Conservation (phyloP, 2,888 invertebrate genomes). For the Epinotia bilunana region DNA sequence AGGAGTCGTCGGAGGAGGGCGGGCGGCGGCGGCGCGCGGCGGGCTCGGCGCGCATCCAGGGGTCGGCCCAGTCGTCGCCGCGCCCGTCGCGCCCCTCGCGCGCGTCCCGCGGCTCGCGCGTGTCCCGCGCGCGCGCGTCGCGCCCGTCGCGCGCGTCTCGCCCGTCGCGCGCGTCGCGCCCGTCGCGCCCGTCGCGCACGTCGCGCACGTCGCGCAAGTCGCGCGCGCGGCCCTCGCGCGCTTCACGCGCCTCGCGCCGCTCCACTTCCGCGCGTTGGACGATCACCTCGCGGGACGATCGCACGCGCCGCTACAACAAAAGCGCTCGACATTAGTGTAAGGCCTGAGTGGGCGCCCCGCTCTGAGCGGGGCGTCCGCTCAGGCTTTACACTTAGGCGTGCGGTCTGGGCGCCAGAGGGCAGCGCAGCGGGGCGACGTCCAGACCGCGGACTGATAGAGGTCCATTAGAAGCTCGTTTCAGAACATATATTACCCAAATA, state of each 20-base stretch:
- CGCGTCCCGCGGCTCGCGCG: conserved; percentile 52
- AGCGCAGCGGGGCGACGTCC: too few species aligned
- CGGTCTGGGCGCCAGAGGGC: too few species aligned
- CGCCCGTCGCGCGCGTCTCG: conserved; percentile 55
- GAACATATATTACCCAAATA: too few species aligned
- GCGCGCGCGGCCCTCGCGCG: conserved; percentile 49
- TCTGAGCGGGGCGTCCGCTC: too few species aligned
- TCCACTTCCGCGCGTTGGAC: conserved; percentile 87
- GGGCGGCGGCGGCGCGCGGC: conserved; percentile 74
- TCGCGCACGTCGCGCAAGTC: conserved; percentile 54
- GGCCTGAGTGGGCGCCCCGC: too few species aligned
- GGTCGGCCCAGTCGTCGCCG: conserved; percentile 98
- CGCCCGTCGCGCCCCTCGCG: conserved; percentile 56
- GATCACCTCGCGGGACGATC: conserved; percentile 89
- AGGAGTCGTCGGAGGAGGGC: conserved; percentile 77
- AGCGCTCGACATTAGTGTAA: not conserved
- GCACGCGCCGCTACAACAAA: conserved; percentile 74
- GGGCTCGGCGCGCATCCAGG: conserved; percentile 91
- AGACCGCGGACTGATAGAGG: too few species aligned
- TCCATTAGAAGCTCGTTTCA: too few species aligned
- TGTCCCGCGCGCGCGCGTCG: conserved; percentile 56
- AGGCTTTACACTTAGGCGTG: not conserved
- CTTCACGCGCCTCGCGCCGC: conserved; percentile 59
- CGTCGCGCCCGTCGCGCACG: conserved; percentile 59
- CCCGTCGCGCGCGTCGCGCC: conserved; percentile 41